Evolutionary conservation across 2,797 vertebrate genomes (phyloP), one percentile per base, ranked within the genome.

Genomic region (Sebastes steindachneri): DNA sequence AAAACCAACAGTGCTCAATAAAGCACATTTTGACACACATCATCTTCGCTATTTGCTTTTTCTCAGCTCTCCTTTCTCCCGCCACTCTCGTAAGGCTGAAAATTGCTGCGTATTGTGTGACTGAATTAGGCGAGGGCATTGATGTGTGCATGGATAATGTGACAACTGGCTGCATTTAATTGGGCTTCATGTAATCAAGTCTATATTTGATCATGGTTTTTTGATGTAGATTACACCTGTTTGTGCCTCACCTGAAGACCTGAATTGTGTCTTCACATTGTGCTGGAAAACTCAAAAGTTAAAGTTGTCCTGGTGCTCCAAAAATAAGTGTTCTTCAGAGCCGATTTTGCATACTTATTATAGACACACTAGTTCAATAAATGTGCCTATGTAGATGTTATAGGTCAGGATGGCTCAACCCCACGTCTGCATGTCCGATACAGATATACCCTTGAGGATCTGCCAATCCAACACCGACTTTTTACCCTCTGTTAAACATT

Each of bases 1-100:
- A 86, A 77, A 87, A 45, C 1, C 41, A 87, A 73, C 80, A 73
- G 68, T 45, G 66, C 75, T 79, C 63, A 59, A 84, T 84, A 71
- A 87, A 84, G 73, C 77, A 70, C 45, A 89, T 85, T 93, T 84
- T 77, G 66, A 74, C 75, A 33, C 74, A 3, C 53, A 1, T 65
- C 68, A 76, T 86, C 86, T 72, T 78, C 72, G 60, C 57, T 76
- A 51, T 33, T 33, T 21, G 11, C 67, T 77, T 64, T 64, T 68
- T 59, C 62, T 62, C 68, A 9, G 54, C 35, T 59, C 8, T 54
- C 8, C 25, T 82, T 77, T 72, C 59, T 62, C 45, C 53, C 0
- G 15, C 3, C 17, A 9, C 72, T 72, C 28, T 60, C 28, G n/a
- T 19, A 48, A 57, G 63, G 31, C 4, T 5, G 4, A 35, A 53